Evolutionary conservation across 2,113 vertebrate species (phyloP), one percentile per base, ranked within the genome.

Genomic region (Corydoras maculifer): DNA sequence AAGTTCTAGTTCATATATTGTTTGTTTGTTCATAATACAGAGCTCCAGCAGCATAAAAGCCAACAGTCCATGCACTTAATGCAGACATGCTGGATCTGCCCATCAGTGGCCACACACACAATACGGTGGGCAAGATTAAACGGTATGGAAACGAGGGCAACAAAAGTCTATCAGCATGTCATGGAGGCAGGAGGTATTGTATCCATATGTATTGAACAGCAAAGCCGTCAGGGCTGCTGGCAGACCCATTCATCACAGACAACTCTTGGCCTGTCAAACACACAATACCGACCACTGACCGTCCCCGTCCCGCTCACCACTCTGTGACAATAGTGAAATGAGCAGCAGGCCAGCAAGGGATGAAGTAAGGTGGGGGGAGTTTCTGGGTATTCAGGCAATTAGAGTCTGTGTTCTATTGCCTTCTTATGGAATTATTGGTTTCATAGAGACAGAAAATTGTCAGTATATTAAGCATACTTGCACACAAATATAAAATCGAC

Each of bases 161-260:
- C 82, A 86, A 84, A 88, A 88, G 86, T 83, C 87, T 86, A 79
- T 86, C 85, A 85, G 85, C 85, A 80, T 88, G 87, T 90, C 88
- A 85, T 55, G 69, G 84, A 88, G 87, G 85, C 86, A 84, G 85
- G 84, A 79, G 79, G 84, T 85, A 86, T 90, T 89, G 88, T 89
- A 86, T 89, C 88, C 87, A 84, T 86, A 87, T 89, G 87, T 88
- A 89, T 88, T 87, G 89, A 90, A 90, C 88, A 90, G 74, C 86
- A 77, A 81, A 86, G 80, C 86, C 89, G 87, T 88, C 89, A 88
- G 70, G 75, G 79, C 82, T 72, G 77, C 82, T 88, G 89, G 89
- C 89, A 88, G 86, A 80, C 83, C 87, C 89, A 90, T 90, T 90
- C 88, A 90, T 90, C 89, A 90, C 84, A 73, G 84, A 86, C 86